Evolutionary conservation across 37 sponge, comb jelly and placozoan genomes (phyloP).

Genomic region (Ephydatia muelleri): DNA sequence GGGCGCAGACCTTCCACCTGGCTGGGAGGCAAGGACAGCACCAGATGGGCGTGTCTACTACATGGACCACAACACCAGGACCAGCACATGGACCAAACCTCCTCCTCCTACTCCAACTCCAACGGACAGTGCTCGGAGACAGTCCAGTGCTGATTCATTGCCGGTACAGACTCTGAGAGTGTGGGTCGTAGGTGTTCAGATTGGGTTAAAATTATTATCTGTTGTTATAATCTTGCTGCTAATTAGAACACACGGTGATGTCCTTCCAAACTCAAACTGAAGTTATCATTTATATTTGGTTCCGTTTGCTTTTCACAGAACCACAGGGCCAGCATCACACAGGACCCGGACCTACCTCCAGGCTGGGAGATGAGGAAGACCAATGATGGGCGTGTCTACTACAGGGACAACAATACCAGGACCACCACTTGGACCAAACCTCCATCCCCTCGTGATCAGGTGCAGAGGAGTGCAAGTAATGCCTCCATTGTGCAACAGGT

Average conservation of each 20-base stretch:
- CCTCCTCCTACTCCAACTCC: neutral
- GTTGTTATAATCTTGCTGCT: neutral
- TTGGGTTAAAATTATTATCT: too few species aligned
- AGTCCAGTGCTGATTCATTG: too few species aligned
- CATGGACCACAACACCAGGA: conserved; percentile 69
- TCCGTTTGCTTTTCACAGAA: too few species aligned
- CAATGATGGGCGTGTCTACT: conserved; percentile 60
- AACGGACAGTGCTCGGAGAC: neutral
- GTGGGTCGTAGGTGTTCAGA: too few species aligned
- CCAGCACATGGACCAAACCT: conserved; percentile 58
- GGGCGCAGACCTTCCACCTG: conserved; percentile 56
- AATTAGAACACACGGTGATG: neutral
- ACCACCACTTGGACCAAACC: conserved; percentile 65
- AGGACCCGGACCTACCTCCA: conserved; percentile 58
- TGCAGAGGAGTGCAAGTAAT: neutral
- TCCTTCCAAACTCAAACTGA: too few species aligned
- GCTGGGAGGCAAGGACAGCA: conserved; percentile 70
- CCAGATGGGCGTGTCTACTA: conserved; percentile 67
- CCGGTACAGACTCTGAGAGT: too few species aligned
- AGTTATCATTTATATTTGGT: too few species aligned
- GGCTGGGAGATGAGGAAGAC: conserved; percentile 74
- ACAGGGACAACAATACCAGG: conserved; percentile 70
- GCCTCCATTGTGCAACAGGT: neutral
- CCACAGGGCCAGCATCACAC: too few species aligned
- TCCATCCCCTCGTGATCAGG: neutral